Base-by-base conservation (phyloP, 2,888 invertebrate genomes). In the Cerceris ruficornis region DNA sequence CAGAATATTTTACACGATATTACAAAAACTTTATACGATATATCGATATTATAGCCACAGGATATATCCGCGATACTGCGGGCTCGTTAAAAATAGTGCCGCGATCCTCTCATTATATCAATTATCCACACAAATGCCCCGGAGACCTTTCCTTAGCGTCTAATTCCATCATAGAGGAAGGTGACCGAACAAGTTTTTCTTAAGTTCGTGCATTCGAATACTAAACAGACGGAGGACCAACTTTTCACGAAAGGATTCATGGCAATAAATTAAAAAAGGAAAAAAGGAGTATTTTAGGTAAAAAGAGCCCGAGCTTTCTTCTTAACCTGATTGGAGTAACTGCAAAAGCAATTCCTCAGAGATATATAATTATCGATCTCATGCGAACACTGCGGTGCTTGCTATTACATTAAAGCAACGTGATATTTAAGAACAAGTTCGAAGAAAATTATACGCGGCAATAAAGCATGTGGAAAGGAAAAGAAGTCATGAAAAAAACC, bases 91-190 rank as follows among this genome's bases (percentile, higher is more conserved):
- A 28, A 61, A 28, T 28, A 28, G 28, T 57, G 58, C 39, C 58
- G 9, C 54, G 46, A 14, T 39, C 49, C n/a, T 67, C 28, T 49
- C 43, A 61, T 59, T 62, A 62, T 58, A 50, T 50, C 67, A 49
- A 43, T 68, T 68, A 58, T 42, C 15, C 15, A 43, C 57, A 59
- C 50, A 73, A 42, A 62, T 43, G 49, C 59, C 39, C 42, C 42
- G n/a, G 7, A 15, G 46, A 11, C 46, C 14, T 28, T 54, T 17
- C 43, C 49, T 15, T 61, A 49, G 11, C 49, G 14, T 17, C 7
- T 57, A 7, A 39, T 57, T 17, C 17, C 13, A n/a, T 54, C 55
- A 39, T 17, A 57, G 14, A 57, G 28, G 55, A 57, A 57, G 17
- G 39, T 39, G 6, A 17, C 8, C 39, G n/a, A 28, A 4, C 55